A percentile compares a stretch with the other conserved stretches of the same genome.
Conservation (phyloP, 2,888 invertebrate species). For the Chrysotoxum bicinctum region DNA sequence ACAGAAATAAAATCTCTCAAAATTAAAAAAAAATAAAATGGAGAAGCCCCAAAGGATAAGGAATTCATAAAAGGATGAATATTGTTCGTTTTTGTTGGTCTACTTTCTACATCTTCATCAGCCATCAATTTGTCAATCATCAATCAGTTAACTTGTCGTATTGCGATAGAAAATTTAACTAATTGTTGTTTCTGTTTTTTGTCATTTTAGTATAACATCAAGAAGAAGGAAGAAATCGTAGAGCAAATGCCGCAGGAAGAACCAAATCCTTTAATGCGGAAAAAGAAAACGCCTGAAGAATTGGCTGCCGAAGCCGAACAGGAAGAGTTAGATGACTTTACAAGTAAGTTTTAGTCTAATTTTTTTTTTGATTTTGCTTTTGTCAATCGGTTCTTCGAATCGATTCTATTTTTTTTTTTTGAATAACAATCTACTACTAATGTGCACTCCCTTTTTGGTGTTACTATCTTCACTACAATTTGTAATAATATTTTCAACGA, state of each 20-base stretch:
- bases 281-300: constrained; percentile 99
- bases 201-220: constrained; percentile 96
- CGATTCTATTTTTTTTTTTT: background rate
- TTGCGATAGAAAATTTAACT: constrained; percentile 5
- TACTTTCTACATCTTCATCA: constrained; percentile 20
- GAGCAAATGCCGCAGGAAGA: constrained; percentile 92
- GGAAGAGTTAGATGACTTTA: constrained; percentile 97
- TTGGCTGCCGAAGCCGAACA: constrained; percentile 97
- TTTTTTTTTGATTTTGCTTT: constrained; percentile 79
- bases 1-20: background rate
- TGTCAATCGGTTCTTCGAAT: constrained; percentile 29
- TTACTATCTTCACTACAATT: constrained; percentile 39
- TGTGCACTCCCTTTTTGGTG: constrained; percentile 44
- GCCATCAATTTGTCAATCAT: constrained; percentile 24
- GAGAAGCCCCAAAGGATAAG: constrained; percentile 16
- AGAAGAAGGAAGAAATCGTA: constrained; percentile 97
- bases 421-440: constrained; percentile 56
- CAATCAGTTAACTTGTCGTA: constrained; percentile 31
- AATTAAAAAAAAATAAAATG: background rate
- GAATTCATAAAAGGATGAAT: constrained; percentile 17
- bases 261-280: constrained; percentile 97
- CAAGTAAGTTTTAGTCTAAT: constrained; percentile 90
- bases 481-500: background rate
- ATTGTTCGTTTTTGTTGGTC: background rate
- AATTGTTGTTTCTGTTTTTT: constrained; percentile 64